Evolutionary conservation across 92 coral and sea anemone species (phyloP), one percentile per base, ranked within the genome.

Genomic region (Epizoanthus illoricatus): DNA sequence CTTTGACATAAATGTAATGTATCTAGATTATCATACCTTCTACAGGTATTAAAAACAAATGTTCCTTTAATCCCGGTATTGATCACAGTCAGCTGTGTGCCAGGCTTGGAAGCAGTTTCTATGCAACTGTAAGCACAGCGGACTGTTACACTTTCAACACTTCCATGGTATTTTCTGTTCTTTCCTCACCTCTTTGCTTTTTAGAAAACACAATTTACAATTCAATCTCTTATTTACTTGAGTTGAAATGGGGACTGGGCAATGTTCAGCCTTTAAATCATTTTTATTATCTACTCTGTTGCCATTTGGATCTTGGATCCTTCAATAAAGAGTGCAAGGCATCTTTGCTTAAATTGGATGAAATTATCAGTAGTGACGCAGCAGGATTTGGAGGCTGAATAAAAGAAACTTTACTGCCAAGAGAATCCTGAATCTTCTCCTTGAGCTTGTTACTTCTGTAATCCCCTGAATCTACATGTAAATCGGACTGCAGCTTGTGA

Each of bases 321-420:
- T 75, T 13, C 28, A 89, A 43, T 10, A 84, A 56, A 13, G 85
- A 86, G 13, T 59, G 90, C 85, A 90, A 58, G n/a, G 81, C 88
- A 39, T 81, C 70, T 65, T 87, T 88, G 2, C 88, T 88, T 57
- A 90, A 49, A 67, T 84, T 84, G 13, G 88, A 58, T 0, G 78
- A 74, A 49, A 87, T 43, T 43, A 90, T 67, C 47, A 84, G 55
- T 49, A 45, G 84, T 15, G 88, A 69, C 78, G 87, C 84, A 10
- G 92, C 17, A 55, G 84, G 86, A 74, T 67, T 90, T 54, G 87
- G 33, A 3, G 88, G 87, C 60, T 71, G 76, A 57, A 84, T 58
- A 55, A 90, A 84, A 15, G 88, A 7, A 5, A 74, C 81, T 62
- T 56, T 83, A 40, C 10, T 71, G 9, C 86, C 80, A 65, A 86